Evolutionary conservation across 2,113 vertebrate genomes (phyloP).

Genomic region (Eretmochelys imbricata): DNA sequence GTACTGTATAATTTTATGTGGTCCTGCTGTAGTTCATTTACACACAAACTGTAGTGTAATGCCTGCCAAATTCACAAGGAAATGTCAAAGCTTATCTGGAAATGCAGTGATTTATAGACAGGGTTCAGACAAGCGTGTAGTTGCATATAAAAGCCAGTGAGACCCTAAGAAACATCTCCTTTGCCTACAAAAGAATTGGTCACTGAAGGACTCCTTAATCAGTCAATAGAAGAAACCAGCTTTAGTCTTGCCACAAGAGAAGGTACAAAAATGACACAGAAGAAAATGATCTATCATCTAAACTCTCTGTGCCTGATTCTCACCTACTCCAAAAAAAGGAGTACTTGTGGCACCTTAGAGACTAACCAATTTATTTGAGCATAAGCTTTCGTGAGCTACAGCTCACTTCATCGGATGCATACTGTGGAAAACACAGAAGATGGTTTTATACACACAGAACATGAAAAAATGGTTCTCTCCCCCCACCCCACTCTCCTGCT

Average conservation of each 20-base stretch:
- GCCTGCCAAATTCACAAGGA: neutral
- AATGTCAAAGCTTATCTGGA: neutral
- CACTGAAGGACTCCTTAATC: neutral
- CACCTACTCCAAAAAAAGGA: neutral
- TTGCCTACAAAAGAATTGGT: rapidly evolving
- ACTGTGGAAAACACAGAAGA: too few species aligned
- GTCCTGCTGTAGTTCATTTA: neutral
- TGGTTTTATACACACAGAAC: too few species aligned
- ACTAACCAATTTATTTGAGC: too few species aligned
- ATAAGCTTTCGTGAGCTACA: too few species aligned
- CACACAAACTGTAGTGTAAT: rapidly evolving
- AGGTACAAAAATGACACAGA: neutral
- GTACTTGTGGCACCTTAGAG: too few species aligned
- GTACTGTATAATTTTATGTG: neutral
- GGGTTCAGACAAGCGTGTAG: rapidly evolving
- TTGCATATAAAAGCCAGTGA: neutral
- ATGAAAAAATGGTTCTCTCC: too few species aligned
- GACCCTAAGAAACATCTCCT: rapidly evolving
- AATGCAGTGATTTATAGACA: rapidly evolving
- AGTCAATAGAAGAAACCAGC: neutral
- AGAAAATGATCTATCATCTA: neutral
- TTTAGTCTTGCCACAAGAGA: neutral
- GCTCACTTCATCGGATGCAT: too few species aligned
- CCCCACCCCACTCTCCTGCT: too few species aligned
- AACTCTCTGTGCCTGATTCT: neutral